Evolutionary conservation across 2,888 invertebrate species (phyloP).

Genomic region (Clostera curtula): DNA sequence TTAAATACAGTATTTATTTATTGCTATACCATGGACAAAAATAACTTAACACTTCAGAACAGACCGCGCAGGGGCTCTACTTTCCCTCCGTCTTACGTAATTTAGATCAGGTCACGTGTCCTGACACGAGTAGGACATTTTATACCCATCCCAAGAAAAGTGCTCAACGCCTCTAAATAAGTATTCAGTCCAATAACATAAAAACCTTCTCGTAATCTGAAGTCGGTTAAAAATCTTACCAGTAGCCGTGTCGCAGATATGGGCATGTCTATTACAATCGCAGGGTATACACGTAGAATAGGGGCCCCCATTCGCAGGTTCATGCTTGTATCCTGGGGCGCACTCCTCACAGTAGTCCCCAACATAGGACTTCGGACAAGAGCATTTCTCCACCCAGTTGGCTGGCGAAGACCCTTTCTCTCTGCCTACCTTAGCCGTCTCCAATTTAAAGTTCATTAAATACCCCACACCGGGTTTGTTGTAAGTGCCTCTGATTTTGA

Average conservation of each 20-base stretch:
- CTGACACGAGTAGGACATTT: no score
- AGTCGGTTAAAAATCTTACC: slow-evolving; percentile 57
- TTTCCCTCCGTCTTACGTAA: no score
- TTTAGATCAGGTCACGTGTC: no score
- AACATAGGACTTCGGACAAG: slow-evolving; percentile 89
- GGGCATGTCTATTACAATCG: slow-evolving; percentile 97
- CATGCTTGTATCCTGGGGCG: slow-evolving; percentile 94
- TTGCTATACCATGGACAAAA: no score
- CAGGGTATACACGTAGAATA: slow-evolving; percentile 97
- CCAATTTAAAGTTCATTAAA: slow-evolving; percentile 90
- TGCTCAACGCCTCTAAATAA: no score
- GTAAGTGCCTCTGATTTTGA: slow-evolving; percentile 95
- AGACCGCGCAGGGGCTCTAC: no score
- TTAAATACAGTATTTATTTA: no score
- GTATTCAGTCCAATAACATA: no score
- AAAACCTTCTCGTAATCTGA: neutral
- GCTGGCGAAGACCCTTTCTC: slow-evolving; percentile 80
- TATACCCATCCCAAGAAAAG: no score
- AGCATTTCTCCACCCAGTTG: slow-evolving; percentile 95
- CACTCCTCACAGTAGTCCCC: slow-evolving; percentile 99
- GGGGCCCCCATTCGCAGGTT: slow-evolving; percentile 92
- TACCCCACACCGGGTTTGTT: slow-evolving; percentile 88
- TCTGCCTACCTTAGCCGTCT: slow-evolving; percentile 89
- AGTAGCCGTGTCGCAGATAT: slow-evolving; percentile 95
- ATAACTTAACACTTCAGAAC: no score